Percentiles rank a stretch among this genome's conserved stretches.
These are phyloP conservation scores for Ammodytes dubius DNA, from an alignment of 2,113 vertebrate species.

Conservation along the genomic window DNA sequence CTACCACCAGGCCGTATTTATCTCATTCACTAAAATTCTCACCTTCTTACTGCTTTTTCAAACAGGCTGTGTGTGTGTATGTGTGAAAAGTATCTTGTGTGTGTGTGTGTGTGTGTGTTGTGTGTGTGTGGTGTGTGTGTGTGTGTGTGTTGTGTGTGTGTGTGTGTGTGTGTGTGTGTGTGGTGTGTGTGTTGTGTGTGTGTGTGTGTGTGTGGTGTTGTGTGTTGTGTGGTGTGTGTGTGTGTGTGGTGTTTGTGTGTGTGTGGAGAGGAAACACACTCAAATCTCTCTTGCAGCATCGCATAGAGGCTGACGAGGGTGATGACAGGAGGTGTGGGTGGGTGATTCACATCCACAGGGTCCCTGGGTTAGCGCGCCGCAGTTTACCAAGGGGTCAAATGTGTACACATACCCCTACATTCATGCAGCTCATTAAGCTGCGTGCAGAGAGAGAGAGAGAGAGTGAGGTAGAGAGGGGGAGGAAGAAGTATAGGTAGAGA, in stretches of 20 bases:
- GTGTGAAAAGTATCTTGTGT: background rate
- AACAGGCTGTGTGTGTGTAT: background rate
- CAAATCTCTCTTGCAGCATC: conserved; percentile 42
- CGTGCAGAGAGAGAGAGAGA: background rate
- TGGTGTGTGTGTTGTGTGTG: conserved; percentile 16
- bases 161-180: background rate
- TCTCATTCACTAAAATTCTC: conserved; percentile 49
- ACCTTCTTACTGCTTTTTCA: conserved; percentile 27
- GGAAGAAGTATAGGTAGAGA: conserved; percentile 35
- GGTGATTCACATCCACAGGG: conserved; percentile 59
- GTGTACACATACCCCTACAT: conserved; percentile 64
- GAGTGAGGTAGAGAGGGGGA: conserved; percentile 30
- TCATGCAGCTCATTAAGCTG: conserved; percentile 78
- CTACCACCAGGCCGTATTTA: conserved; percentile 33
- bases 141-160: conserved; percentile 1
- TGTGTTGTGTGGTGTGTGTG: background rate
- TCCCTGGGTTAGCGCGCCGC: conserved; percentile 54
- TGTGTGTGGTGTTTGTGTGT: conserved; percentile 6
- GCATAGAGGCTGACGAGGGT: conserved; percentile 25
- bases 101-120: conserved; percentile 9
- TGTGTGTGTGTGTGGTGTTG: conserved; percentile 9
- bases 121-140: background rate
- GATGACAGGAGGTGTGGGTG: conserved; percentile 19
- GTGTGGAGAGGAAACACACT: conserved; percentile 14
- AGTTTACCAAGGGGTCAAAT: conserved; percentile 81